Percentiles rank a stretch among this genome's conserved stretches.
phyloP scores from a whole-genome alignment of 2,888 invertebrate genomes.

The Tuberolachnus salignus region DNA sequence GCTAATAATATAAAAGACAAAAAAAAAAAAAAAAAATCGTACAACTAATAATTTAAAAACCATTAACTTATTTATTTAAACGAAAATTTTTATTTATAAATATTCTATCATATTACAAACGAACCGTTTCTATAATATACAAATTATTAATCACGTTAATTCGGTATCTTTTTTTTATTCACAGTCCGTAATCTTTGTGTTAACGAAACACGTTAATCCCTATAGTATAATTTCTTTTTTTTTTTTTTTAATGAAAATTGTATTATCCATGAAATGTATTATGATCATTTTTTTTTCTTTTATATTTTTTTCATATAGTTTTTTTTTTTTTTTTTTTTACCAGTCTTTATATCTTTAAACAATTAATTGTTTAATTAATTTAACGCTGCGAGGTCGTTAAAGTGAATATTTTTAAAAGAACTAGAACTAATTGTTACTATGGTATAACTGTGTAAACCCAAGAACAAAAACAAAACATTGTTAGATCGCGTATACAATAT shows the following conservation, averaged over 20 bases:
- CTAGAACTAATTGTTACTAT: neutral
- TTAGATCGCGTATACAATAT: neutral
- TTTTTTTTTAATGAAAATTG: neutral
- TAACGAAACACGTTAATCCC: neutral
- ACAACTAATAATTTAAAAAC: too few species aligned
- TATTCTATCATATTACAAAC: too few species aligned
- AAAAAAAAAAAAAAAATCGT: too few species aligned
- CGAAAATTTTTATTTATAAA: too few species aligned
- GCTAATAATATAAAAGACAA: too few species aligned
- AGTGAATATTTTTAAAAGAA: slow-evolving; percentile 2
- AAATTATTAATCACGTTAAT: too few species aligned
- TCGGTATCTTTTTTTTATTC: too few species aligned
- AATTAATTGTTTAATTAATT: neutral
- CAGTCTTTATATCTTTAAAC: neutral
- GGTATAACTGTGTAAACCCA: neutral
- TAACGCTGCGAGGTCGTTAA: slow-evolving; percentile 7
- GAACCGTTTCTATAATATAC: too few species aligned
- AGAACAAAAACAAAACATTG: neutral
- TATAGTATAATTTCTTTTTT: neutral
- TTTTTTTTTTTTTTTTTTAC: neutral
- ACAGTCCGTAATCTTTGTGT: neutral
- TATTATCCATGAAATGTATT: neutral
- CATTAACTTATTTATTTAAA: too few species aligned
- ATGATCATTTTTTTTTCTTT: neutral
- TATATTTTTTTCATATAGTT: neutral